A percentile compares a stretch with the other conserved stretches of the same genome.
Conservation (phyloP, 2,797 vertebrate genomes). For the Poecilia gillii region DNA sequence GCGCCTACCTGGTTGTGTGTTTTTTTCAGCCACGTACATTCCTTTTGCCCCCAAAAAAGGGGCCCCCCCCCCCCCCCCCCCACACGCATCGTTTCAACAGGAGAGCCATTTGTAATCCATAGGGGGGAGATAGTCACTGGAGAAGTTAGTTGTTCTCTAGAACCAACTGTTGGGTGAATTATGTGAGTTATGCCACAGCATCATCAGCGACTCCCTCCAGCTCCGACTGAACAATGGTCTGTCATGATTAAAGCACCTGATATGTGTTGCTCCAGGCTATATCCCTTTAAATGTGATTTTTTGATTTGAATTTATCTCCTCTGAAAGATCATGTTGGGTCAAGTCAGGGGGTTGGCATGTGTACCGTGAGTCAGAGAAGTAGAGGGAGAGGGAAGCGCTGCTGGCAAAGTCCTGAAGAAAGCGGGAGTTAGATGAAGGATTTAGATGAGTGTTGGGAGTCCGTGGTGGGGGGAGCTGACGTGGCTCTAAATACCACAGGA, state of each 20-base stretch:
- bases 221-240: slow-evolving; percentile 22
- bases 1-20: too few relatives aligned
- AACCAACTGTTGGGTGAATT: not conserved
- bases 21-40: too few relatives aligned
- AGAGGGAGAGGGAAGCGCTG: slow-evolving; percentile 27
- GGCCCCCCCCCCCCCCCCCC: too few relatives aligned
- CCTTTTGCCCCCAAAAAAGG: too few relatives aligned
- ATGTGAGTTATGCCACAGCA: not conserved
- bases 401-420: not conserved
- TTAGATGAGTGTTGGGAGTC: slow-evolving; percentile 16
- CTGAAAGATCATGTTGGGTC: slow-evolving; percentile 10
- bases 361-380: not conserved
- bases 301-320: slow-evolving; percentile 19
- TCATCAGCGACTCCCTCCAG: slow-evolving; percentile 12
- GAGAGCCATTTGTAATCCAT: too few relatives aligned
- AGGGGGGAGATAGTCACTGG: not conserved
- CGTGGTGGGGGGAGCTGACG: slow-evolving; percentile 39
- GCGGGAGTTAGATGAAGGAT: not conserved
- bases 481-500: slow-evolving; percentile 45
- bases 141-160: not conserved
- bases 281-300: slow-evolving; percentile 14
- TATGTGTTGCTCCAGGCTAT: slow-evolving; percentile 18
- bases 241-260: slow-evolving; percentile 18
- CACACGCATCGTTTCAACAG: too few relatives aligned
- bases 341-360: slow-evolving; percentile 34